These are phyloP conservation scores for Serinus canaria DNA, from an alignment of 2,113 vertebrate genomes.

Conservation along the genomic window DNA sequence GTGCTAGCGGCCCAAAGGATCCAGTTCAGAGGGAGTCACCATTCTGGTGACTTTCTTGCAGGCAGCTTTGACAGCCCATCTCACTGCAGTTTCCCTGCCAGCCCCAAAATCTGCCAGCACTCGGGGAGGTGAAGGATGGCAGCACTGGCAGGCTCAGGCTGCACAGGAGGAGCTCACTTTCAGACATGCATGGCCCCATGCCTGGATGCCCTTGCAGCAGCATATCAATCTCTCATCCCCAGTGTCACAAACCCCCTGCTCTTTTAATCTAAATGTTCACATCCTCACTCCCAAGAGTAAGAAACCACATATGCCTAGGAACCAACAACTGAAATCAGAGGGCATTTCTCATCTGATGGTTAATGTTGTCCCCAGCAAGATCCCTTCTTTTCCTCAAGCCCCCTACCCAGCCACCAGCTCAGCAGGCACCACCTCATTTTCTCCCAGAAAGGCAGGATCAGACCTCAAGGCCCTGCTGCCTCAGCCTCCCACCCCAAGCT, in stretches of 20 bases:
- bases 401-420: background rate
- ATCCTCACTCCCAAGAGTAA: background rate
- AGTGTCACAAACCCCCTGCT: background rate
- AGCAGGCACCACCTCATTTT: background rate
- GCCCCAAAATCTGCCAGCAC: background rate
- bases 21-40: fast-evolving
- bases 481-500: background rate
- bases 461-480: background rate
- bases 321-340: background rate
- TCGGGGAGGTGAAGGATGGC: fast-evolving
- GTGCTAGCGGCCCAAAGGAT: fast-evolving
- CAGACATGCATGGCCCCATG: fast-evolving
- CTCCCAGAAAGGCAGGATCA: background rate
- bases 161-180: fast-evolving
- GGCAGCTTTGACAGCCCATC: background rate
- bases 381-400: background rate
- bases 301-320: background rate
- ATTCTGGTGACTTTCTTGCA: background rate
- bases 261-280: background rate
- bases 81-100: background rate
- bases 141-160: background rate
- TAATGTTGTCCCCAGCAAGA: background rate
- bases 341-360: background rate
- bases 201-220: background rate
- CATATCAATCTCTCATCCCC: background rate